Evolutionary conservation across 2,888 invertebrate genomes (phyloP), one percentile per base, ranked within the genome.

Genomic region (Ophion slaviceki): DNA sequence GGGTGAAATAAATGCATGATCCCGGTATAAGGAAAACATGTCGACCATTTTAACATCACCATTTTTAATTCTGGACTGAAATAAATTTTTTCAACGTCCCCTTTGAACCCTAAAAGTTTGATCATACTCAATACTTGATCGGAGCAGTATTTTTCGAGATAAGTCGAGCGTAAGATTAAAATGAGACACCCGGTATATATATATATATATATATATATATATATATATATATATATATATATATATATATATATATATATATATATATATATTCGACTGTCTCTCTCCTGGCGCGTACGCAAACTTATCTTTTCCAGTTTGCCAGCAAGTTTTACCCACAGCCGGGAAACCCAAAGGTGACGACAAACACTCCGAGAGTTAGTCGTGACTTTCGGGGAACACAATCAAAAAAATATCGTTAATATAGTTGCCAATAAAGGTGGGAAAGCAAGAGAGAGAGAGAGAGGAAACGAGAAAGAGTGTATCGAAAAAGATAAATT

Each of bases 291-390:
- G 64, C 59, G 47, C 62, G 75, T 82, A 84, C 77, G 82, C 81
- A 86, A 86, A 87, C 85, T 87, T 87, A 86, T 87, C 84, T 84
- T 84, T 85, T 87, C 72, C 53, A 84, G 81, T 85, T 81, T 80
- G 32, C 75, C 72, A 20, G 61, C 72, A 86, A 85, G 87, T 84
- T 87, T 87, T 84, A 57, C 66, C 70, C 71, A 45, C 70, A 84
- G 80, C 80, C 76, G 84, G 59, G 71, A 80, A 71, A 68, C 76
- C 81, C n/a, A 68, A 71, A 75, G 75, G 81, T 79, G 70, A 84
- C 81, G 84, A 85, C 84, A 87, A 84, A 85, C 75, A 75, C 79
- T 84, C 67, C 47, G 57, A 61, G 59, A 45, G 70, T 70, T 79
- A 62, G 79, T 70, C 70, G 68, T 47, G 62, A 47, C 61, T 70